Conservation (phyloP, 2,113 vertebrate species). For the Bufo gargarizans region DNA sequence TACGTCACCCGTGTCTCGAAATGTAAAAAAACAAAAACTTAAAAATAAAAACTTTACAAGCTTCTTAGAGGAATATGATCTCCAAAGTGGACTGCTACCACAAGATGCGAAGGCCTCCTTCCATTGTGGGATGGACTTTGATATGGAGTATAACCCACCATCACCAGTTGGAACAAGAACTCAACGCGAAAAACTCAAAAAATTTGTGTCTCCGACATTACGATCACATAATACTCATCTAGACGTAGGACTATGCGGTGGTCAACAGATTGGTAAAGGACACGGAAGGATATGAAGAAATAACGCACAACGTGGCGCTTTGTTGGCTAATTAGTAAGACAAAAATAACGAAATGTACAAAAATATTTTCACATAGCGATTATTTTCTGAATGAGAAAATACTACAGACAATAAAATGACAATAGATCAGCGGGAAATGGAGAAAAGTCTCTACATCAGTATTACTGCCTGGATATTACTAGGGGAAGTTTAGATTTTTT, state of each 20-base stretch:
- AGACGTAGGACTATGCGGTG: not conserved
- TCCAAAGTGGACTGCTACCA: not conserved
- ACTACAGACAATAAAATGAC: not conserved
- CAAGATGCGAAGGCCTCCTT: not conserved
- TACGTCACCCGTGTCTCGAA: slow-evolving; percentile 45
- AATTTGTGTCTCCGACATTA: not conserved
- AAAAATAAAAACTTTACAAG: slow-evolving; percentile 11
- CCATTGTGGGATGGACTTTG: not conserved
- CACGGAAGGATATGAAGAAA: not conserved
- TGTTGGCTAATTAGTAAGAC: not conserved
- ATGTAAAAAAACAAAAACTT: not conserved
- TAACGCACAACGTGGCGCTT: not conserved
- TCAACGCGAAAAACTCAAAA: not conserved
- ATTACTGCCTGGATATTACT: not conserved
- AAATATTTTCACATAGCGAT: slow-evolving; percentile 48
- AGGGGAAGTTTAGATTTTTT: not conserved
- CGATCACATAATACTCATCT: not conserved
- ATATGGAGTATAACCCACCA: not conserved
- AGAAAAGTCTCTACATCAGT: slow-evolving; percentile 13
- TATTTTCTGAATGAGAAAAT: slow-evolving; percentile 41
- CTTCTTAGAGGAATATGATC: not conserved
- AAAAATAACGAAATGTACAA: slow-evolving; percentile 15
- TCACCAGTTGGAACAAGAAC: not conserved
- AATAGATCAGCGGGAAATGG: not conserved
- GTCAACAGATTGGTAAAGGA: not conserved